Evolutionary conservation across 2,113 vertebrate genomes (phyloP).

Genomic region (Charadrius vociferus): DNA sequence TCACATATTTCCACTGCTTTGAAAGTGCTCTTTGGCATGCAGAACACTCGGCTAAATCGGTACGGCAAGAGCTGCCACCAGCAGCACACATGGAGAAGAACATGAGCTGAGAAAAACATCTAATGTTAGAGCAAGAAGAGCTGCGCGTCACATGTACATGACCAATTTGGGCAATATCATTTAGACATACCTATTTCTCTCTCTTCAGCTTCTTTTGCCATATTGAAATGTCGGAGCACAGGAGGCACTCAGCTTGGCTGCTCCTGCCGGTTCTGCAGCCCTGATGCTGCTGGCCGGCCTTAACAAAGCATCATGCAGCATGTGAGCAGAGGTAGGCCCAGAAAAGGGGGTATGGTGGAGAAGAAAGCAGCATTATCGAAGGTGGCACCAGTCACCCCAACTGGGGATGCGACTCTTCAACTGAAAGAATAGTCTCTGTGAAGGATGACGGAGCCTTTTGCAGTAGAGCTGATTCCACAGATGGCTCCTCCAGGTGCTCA

Average conservation of each 20-base stretch:
- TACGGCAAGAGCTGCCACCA: not conserved
- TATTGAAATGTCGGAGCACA: not conserved
- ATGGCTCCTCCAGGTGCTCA: not conserved
- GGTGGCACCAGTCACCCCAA: not conserved
- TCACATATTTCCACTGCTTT: not conserved
- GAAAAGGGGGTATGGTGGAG: not conserved
- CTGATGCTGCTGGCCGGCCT: not conserved
- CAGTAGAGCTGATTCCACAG: not conserved
- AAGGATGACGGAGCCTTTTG: not conserved
- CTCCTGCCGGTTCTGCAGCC: not conserved
- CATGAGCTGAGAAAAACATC: not conserved
- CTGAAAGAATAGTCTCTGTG: not conserved
- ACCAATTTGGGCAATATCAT: not conserved
- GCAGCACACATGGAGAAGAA: not conserved
- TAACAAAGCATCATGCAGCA: fast-evolving
- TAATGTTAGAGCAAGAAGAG: not conserved
- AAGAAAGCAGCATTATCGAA: not conserved
- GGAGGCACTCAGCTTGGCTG: not conserved
- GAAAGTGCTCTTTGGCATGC: not conserved
- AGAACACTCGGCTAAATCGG: not conserved
- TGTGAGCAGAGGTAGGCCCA: not conserved
- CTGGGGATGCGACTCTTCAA: fast-evolving
- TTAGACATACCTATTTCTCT: not conserved
- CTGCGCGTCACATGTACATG: fast-evolving
- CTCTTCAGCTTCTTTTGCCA: not conserved